These are phyloP conservation scores for Orientallactaga sibirica DNA, from an alignment of 2,797 vertebrate genomes.

Conservation along the genomic window DNA sequence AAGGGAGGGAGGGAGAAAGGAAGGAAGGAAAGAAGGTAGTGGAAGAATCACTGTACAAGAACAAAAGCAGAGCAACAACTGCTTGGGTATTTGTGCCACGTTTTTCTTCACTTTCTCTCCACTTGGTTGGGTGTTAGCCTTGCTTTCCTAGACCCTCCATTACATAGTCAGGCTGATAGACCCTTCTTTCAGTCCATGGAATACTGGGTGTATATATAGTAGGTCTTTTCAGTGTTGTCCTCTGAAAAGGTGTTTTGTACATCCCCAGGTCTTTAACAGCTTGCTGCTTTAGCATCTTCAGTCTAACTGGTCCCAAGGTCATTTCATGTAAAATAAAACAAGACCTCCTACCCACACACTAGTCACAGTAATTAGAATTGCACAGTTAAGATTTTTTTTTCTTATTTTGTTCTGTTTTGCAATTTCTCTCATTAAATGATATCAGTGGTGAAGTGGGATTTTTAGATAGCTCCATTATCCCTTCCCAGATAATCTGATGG, in stretches of 20 bases:
- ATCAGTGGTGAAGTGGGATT: background rate
- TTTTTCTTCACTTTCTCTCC: background rate
- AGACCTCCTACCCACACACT: background rate
- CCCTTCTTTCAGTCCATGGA: slow-evolving; percentile 19
- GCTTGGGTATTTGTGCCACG: background rate
- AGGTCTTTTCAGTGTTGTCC: background rate
- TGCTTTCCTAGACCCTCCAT: background rate
- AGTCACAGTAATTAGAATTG: slow-evolving; percentile 7
- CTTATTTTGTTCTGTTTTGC: slow-evolving; percentile 20
- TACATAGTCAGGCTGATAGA: slow-evolving; percentile 21
- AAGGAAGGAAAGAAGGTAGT: no score
- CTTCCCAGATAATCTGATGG: background rate
- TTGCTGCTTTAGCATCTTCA: slow-evolving; percentile 54
- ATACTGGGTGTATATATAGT: background rate
- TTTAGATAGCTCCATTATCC: background rate
- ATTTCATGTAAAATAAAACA: slow-evolving; percentile 55
- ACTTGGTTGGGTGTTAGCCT: background rate
- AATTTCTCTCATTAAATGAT: slow-evolving; percentile 1
- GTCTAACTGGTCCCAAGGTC: slow-evolving; percentile 7
- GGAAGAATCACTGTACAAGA: background rate
- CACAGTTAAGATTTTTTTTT: slow-evolving; percentile 35
- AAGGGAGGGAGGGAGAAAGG: background rate
- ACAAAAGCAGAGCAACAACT: background rate
- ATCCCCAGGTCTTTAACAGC: background rate
- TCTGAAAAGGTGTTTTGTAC: slow-evolving; percentile 15